Percentiles rank a stretch among this genome's conserved stretches.
Conservation (phyloP, 2,797 vertebrate genomes). For the Eulemur rubriventer region DNA sequence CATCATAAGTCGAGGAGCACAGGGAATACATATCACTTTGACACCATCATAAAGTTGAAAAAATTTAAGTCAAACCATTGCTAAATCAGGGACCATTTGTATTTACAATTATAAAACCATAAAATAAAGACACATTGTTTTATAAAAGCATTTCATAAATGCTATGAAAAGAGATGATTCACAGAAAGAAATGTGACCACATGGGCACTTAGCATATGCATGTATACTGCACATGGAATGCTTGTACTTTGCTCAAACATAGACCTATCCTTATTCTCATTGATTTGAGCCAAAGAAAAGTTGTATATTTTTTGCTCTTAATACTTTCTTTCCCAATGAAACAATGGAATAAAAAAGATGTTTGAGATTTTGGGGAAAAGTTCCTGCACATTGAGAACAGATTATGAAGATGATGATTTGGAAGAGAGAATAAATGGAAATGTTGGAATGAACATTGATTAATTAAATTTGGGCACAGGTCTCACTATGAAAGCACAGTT, state of each 20-base stretch:
- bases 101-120: background rate
- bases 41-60: background rate
- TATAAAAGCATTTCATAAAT: background rate
- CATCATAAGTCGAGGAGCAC: background rate
- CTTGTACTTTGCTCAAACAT: background rate
- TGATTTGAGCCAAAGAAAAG: background rate
- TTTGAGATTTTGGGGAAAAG: background rate
- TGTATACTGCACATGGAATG: fast-evolving
- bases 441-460: background rate
- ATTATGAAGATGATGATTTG: background rate
- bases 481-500: background rate
- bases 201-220: background rate
- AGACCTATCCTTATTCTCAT: background rate
- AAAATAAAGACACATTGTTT: background rate
- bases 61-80: background rate
- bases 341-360: background rate
- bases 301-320: background rate
- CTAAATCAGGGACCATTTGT: background rate
- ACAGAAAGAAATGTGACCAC: background rate
- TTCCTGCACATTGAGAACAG: background rate
- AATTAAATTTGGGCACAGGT: background rate
- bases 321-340: background rate
- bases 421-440: constrained; percentile 32
- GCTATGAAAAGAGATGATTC: background rate
- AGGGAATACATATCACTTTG: background rate